Percentiles rank a stretch among this genome's conserved stretches.
Conservation (phyloP, 2,797 vertebrate species). For the Megalops cyprinoides region DNA sequence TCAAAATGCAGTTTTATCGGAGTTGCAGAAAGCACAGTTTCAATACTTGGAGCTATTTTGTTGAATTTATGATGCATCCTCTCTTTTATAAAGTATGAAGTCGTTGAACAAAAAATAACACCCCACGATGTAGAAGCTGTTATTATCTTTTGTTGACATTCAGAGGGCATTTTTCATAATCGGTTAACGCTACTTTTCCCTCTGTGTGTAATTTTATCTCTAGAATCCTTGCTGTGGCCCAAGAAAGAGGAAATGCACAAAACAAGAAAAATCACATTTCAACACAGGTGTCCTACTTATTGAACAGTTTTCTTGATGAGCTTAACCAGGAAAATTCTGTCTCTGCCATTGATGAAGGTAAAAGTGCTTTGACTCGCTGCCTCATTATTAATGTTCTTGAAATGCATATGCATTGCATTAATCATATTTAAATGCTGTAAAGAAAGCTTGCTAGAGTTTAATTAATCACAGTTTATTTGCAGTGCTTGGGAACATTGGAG, state of each 20-base stretch:
- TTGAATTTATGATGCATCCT: conserved; percentile 81
- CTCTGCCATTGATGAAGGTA: not conserved
- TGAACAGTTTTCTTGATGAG: not conserved
- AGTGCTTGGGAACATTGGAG: not conserved
- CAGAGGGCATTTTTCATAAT: conserved; percentile 69
- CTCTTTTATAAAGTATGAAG: conserved; percentile 84
- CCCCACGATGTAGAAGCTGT: conserved; percentile 37
- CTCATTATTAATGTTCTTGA: not conserved
- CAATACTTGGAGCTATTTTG: conserved; percentile 84
- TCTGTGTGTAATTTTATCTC: not conserved
- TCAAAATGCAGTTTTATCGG: too few relatives aligned
- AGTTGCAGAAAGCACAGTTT: conserved; percentile 82
- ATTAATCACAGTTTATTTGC: not conserved
- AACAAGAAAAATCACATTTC: not conserved
- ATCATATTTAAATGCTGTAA: not conserved
- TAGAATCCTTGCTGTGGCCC: not conserved
- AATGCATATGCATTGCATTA: not conserved
- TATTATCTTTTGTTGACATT: conserved; percentile 71
- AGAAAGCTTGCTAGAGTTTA: not conserved
- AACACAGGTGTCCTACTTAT: not conserved
- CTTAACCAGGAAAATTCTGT: not conserved
- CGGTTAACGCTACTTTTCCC: conserved; percentile 11
- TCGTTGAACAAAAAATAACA: conserved; percentile 83
- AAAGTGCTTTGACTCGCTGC: not conserved
- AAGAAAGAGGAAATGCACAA: not conserved